Percentiles rank a stretch among this genome's conserved stretches.
Evolutionary conservation across 2,113 vertebrate genomes (phyloP).

Genomic region (Perccottus glenii): DNA sequence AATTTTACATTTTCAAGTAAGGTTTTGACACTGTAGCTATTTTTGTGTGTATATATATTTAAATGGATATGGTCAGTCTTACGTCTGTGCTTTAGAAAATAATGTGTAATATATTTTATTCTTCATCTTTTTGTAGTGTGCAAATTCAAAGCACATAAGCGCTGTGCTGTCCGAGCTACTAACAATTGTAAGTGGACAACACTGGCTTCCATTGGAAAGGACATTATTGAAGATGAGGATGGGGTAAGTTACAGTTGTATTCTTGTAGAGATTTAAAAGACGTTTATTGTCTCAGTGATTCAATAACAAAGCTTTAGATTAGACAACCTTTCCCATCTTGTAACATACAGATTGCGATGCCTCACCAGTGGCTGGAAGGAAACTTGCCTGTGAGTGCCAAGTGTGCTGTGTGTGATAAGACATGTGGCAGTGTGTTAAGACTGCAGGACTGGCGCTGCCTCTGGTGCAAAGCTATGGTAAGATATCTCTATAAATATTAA

Average conservation of each 20-base stretch:
- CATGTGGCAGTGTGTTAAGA: constrained; percentile 94
- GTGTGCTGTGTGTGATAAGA: constrained; percentile 97
- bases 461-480: constrained; percentile 99
- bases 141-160: constrained; percentile 99
- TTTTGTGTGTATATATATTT: no score
- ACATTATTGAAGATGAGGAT: constrained; percentile 96
- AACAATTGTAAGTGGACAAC: constrained; percentile 99
- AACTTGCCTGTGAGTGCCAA: constrained; percentile 98
- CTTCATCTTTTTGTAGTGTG: constrained; percentile 84
- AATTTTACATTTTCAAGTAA: no score
- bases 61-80: no score
- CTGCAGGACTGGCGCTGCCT: constrained; percentile 98
- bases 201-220: constrained; percentile 93
- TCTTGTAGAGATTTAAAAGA: no score
- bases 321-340: not conserved
- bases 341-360: constrained; percentile 90
- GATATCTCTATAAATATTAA: constrained; percentile 23
- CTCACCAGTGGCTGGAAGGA: constrained; percentile 97
- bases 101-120: no score
- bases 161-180: constrained; percentile 94
- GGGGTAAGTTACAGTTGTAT: constrained; percentile 80
- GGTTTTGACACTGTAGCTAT: no score
- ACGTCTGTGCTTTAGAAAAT: no score
- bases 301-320: no score
- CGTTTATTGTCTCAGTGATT: not conserved